Base-by-base conservation (phyloP, 1,140 invertebrate genomes). In the Drosophila melanica region DNA sequence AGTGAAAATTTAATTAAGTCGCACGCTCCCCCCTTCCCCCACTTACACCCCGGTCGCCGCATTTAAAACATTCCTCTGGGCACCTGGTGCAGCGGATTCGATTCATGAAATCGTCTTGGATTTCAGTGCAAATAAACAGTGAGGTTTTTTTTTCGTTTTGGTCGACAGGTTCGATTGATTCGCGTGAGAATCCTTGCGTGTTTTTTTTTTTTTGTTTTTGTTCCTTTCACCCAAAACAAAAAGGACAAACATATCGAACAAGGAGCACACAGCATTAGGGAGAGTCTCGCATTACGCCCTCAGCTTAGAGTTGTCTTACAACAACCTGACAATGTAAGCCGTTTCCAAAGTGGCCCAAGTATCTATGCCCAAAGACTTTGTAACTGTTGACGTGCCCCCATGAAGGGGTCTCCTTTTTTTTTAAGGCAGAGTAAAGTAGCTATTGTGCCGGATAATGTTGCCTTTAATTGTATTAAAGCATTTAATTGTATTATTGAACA, bases 1-100 rank as follows among this genome's bases (percentile, higher is more conserved):
- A 90, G 84, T 90, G 80, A 80, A 89, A 89, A 89, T 89, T 89
- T 89, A 89, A 89, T 89, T 89, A 89, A 89, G 77, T 87, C 66
- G 84, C 72, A 44, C 76, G 66, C 68, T 48, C 50, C 14, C n/a
- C 4, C 54, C 9, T 5, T 6, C 1, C 7, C 5, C 35, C 11
- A 6, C 16, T 11, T 6, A 8, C n/a, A 14, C 18, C 42, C 62
- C 66, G 53, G 47, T 65, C 11, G 12, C 50, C 20, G 18, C 48
- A 14, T 51, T 30, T 11, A 33, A 64, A 58, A 66, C 33, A 73
- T 66, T 73, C 64, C 64, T 44, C 42, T 47, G 55, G 57, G 55
- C 74, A 71, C 65, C 75, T 74, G 62, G 58, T 8, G 44, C 30
- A 54, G 51, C 27, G 37, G 11, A 12, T 64, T 23, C 12, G 11